Evolutionary conservation across 2,113 vertebrate species (phyloP), one percentile per base, ranked within the genome.

Genomic region (Craseonycteris thonglongyai): DNA sequence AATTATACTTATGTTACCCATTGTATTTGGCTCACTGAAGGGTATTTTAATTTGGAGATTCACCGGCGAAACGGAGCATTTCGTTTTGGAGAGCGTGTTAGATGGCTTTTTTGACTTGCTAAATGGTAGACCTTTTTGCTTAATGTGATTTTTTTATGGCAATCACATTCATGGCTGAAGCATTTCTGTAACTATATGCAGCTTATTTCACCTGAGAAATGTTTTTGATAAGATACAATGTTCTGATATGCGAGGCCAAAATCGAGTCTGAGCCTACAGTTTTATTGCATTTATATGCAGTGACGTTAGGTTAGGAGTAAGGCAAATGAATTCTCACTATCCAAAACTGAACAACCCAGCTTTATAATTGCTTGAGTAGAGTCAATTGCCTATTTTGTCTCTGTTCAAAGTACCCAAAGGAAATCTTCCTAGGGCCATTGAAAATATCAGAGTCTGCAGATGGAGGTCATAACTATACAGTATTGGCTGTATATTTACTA

Each of bases 321-420:
- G 95, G 97, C 95, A 97, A 96, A 97, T 97, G 96, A 96, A 94
- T 96, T 95, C 92, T 96, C 85, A 96, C 95, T 88, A 94, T 88
- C 91, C 92, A 93, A 95, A 97, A 97, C 86, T 96, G 96, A 97
- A 96, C 92, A 96, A 96, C 95, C 65, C 92, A 92, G 96, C 90
- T 97, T 95, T 96, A 90, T 97, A 97, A 97, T 97, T 97, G 94
- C 95, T 96, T 96, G 92, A 95, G 95, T 94, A 96, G 83, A 94
- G 95, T 80, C 33, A 2, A 97, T 97, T 95, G 93, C 95, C 92
- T 95, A 95, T 97, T 97, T 97, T 97, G 96, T 94, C 81, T 97
- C 96, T 97, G 95, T 90, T 97, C 97, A 94, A 96, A 96, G 96
- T 96, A 97, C 97, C 96, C 97, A 96, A 94, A 97, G 97, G 97